These are phyloP conservation scores for Aegithalos caudatus DNA, from an alignment of 2,113 vertebrate genomes.

Conservation along the genomic window DNA sequence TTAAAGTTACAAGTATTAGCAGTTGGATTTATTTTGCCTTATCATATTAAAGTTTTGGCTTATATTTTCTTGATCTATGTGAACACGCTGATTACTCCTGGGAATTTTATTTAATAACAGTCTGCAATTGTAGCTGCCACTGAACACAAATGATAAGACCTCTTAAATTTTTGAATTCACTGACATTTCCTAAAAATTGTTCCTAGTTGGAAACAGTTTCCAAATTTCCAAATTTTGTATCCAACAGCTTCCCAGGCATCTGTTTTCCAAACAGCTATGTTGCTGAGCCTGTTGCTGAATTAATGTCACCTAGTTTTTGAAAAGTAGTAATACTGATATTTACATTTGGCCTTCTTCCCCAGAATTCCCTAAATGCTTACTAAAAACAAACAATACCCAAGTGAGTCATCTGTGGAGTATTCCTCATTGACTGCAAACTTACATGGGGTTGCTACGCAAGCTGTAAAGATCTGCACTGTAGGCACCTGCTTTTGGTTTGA, in stretches of 20 bases:
- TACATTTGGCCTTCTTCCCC: background rate
- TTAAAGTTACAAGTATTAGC: background rate
- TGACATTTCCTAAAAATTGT: background rate
- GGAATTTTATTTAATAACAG: background rate
- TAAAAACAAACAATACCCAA: background rate
- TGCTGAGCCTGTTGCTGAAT: background rate
- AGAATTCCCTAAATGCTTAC: background rate
- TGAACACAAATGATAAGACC: background rate
- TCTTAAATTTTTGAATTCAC: background rate
- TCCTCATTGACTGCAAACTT: background rate
- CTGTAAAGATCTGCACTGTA: background rate
- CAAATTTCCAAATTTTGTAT: background rate
- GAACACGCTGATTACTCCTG: background rate
- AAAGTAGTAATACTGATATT: background rate
- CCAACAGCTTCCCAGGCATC: background rate
- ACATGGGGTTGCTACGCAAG: background rate
- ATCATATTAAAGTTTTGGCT: background rate
- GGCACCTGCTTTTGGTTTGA: fast-evolving
- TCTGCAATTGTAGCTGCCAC: background rate
- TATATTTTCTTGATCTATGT: background rate
- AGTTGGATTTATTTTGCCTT: background rate
- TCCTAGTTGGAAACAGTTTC: background rate
- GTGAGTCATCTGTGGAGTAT: background rate
- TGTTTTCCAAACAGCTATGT: background rate
- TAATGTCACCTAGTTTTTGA: background rate